A percentile compares a stretch with the other conserved stretches of the same genome.
phyloP scores from a whole-genome alignment of 2,797 vertebrate species.

The Sebastes kiyomatsui region DNA sequence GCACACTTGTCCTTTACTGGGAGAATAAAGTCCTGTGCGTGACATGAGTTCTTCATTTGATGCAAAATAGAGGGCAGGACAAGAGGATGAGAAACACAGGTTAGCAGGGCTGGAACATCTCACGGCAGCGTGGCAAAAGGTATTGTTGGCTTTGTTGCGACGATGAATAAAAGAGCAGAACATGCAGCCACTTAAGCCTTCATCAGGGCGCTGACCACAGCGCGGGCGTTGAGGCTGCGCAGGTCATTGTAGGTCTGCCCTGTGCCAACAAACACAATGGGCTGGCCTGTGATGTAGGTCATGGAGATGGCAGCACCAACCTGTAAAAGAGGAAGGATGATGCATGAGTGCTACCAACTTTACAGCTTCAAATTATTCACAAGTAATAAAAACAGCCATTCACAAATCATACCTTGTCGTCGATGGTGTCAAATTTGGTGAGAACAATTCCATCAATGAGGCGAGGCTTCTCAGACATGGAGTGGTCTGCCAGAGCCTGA shows the following conservation, averaged over 20 bases:
- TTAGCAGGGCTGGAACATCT: slow-evolving; percentile 53
- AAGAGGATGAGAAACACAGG: slow-evolving; percentile 37
- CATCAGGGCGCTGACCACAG: slow-evolving; percentile 97
- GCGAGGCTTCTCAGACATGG: slow-evolving; percentile 93
- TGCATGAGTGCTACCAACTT: not conserved
- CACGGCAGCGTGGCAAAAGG: slow-evolving; percentile 42
- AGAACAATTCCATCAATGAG: slow-evolving; percentile 99
- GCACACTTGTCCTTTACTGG: slow-evolving; percentile 40
- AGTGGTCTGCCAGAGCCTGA: slow-evolving; percentile 97
- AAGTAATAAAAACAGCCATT: not conserved
- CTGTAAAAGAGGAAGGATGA: slow-evolving; percentile 71
- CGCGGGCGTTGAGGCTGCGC: slow-evolving; percentile 96
- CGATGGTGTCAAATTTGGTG: slow-evolving; percentile 98
- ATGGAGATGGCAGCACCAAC: slow-evolving; percentile 98
- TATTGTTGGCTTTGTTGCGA: slow-evolving; percentile 44
- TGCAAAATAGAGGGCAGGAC: slow-evolving; percentile 12
- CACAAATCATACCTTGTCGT: slow-evolving; percentile 89
- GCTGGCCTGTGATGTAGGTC: slow-evolving; percentile 99
- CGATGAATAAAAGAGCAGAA: slow-evolving; percentile 31
- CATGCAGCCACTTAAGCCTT: slow-evolving; percentile 86
- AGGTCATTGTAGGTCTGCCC: slow-evolving; percentile 99
- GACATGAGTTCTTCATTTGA: slow-evolving; percentile 32
- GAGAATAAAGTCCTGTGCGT: slow-evolving; percentile 36
- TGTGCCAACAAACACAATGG: slow-evolving; percentile 97
- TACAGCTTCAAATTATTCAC: not conserved